These are phyloP conservation scores for Gallinago nigripennis DNA, from an alignment of 2,797 vertebrate genomes.

Conservation along the genomic window DNA sequence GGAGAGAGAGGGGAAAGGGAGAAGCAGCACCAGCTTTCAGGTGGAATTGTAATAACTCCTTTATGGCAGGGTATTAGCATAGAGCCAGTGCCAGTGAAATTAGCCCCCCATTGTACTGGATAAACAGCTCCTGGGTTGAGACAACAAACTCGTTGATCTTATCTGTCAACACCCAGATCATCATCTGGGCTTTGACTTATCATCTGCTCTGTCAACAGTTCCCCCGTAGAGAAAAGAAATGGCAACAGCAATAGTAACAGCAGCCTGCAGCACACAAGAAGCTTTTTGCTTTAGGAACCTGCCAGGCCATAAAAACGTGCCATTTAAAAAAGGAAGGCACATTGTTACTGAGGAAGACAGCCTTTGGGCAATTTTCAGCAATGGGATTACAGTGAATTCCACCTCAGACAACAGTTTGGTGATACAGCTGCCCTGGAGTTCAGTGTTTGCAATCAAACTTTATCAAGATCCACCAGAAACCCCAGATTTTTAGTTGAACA, in stretches of 20 bases:
- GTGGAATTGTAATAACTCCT: background rate
- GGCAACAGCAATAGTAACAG: background rate
- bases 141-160: constrained; percentile 35
- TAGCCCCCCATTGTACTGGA: background rate
- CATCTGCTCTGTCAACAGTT: constrained; percentile 23
- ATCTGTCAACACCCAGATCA: constrained; percentile 40
- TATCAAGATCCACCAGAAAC: background rate
- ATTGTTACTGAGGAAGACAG: background rate
- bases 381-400: constrained; percentile 4
- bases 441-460: background rate
- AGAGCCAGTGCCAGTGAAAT: background rate
- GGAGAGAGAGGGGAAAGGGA: background rate
- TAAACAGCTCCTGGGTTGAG: background rate
- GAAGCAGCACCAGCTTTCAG: background rate
- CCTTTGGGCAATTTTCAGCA: background rate
- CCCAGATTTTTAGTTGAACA: background rate
- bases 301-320: background rate
- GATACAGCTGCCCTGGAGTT: background rate
- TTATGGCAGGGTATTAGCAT: background rate
- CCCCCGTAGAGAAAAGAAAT: constrained; percentile 11
- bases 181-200: constrained; percentile 30
- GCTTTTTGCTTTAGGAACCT: background rate
- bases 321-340: background rate
- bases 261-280: background rate
- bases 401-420: background rate